Evolutionary conservation across 2,888 invertebrate genomes (phyloP), one percentile per base, ranked within the genome.

Genomic region (Callyntrura sp.): DNA sequence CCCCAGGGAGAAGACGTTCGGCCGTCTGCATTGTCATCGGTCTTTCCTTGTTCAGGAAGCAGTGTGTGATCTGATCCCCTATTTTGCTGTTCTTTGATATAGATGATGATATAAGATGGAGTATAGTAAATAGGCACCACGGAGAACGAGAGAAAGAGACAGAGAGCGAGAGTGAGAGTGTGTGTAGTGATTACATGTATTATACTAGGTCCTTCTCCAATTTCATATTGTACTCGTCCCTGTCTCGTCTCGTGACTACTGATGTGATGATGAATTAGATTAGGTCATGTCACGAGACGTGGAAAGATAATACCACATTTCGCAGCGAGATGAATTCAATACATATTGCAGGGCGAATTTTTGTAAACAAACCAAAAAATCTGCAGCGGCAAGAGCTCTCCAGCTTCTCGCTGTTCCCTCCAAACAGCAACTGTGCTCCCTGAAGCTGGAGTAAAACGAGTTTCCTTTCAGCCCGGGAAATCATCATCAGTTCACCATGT

Each of bases 251-350:
- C 78, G 20, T 73, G 55, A 82, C 28, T 85, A 48, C 23, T 73
- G 55, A 85, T 85, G 87, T 87, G 81, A 78, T 90, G 86, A 90
- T 90, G 86, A 90, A 90, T 86, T 90, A 85, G 85, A 90, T 90
- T 90, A 86, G 90, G 81, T 85, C 90, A 85, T 90, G 90, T 90
- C 90, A 86, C 73, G 82, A 90, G 76, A 76, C 76, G 12, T 11
- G 23, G 76, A 51, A 76, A 76, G 3, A 51, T 51, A 76, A 76
- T 76, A 76, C 62, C 48, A 25, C 23, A 28, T 23, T 28, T 23
- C 35, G 35, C 35, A 51, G 17, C 17, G 25, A 48, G 17, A 23
- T 51, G 76, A 11, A 73, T 73, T 45, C 43, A 73, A 73, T 73
- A 45, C 73, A 73, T 35, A 73, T 73, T 76, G 51, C 43, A 9